Conservation (phyloP, 2,888 invertebrate species). For the Endotricha flammealis region DNA sequence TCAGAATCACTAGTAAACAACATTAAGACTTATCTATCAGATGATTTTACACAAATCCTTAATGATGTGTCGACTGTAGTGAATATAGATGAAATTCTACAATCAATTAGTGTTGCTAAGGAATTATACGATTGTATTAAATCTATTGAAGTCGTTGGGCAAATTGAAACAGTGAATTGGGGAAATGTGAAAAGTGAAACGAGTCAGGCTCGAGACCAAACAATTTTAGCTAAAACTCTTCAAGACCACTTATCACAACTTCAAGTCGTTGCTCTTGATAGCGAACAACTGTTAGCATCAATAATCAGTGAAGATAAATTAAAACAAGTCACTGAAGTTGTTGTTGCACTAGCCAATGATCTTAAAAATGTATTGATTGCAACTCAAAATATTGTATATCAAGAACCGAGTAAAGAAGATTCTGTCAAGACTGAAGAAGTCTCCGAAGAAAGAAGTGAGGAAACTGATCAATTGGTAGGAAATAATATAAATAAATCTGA, state of each 20-base stretch:
- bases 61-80: slow-evolving; percentile 7
- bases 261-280: neutral
- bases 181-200: neutral
- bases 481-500: too few species aligned
- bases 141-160: neutral
- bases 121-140: slow-evolving; percentile 10
- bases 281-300: neutral
- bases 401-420: neutral
- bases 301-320: neutral
- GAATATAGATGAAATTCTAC: slow-evolving; percentile 2
- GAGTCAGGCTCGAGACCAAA: neutral
- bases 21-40: slow-evolving; percentile 21
- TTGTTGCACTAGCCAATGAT: neutral
- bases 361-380: neutral
- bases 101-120: slow-evolving; percentile 13
- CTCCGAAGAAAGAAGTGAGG: slow-evolving; percentile 1
- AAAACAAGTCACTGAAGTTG: neutral
- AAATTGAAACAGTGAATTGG: neutral
- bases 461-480: neutral
- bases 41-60: slow-evolving; percentile 10
- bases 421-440: neutral
- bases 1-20: slow-evolving; percentile 27
- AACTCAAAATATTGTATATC: neutral
- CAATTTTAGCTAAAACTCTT: neutral
- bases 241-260: neutral